Base-by-base conservation (phyloP, 1,140 invertebrate genomes). In the Tetraneura akinire region DNA sequence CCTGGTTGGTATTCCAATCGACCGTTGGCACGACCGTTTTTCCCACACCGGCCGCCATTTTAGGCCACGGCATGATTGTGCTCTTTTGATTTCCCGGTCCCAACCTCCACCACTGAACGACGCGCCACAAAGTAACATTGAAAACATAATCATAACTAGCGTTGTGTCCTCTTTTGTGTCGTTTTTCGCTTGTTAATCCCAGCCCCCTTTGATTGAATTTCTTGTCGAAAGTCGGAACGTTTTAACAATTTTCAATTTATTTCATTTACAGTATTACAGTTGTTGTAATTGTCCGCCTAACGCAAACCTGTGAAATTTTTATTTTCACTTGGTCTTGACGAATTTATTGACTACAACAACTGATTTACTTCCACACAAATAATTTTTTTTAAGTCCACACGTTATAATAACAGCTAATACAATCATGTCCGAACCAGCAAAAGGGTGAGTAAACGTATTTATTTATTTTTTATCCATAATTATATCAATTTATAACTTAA, bases 41-140 rank as follows among this genome's bases (percentile, higher is more conserved):
- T 60, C 55, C 73, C 51, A 23, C 21, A 45, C 37, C 55, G 55
- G 74, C 53, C 5, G 74, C 74, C 74, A 78, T 78, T 37, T 78
- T 78, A 62, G 74, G 74, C 74, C 55, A 78, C 55, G 55, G 74
- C 74, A 78, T 78, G 74, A 78, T 78, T 78, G 74, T 78, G 74
- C 74, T 78, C 18, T 78, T 78, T 78, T 78, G 74, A 78, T 78
- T 78, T 78, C 74, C 74, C 74, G 53, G 74, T 60, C 74, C 55
- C 51, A 29, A 37, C 73, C 53, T 6, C 32, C 74, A 29, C 45
- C 66, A 16, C 64, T 3, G 32, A 37, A 4, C 32, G 32, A 37
- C 32, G 32, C 21, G 13, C 45, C 45, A 32, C 62, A 23, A 42
- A 32, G 37, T 21, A 37, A 18, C 62, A 66, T 32, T 16, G 32